A percentile compares a stretch with the other conserved stretches of the same genome.
phyloP scores from a whole-genome alignment of 2,797 vertebrate species.

The Enteromius argenteus region DNA sequence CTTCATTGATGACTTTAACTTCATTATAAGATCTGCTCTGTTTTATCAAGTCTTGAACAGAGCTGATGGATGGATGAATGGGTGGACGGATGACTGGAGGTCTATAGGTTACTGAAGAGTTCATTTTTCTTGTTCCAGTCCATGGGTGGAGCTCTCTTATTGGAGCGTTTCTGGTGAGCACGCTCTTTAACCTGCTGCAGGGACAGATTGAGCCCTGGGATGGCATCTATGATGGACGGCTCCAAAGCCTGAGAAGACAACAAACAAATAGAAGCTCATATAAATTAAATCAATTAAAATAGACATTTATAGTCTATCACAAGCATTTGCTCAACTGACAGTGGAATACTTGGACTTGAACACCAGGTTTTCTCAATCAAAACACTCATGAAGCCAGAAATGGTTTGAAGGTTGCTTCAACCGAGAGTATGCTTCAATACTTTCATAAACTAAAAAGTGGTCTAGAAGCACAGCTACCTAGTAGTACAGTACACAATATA shows the following conservation, averaged over 20 bases:
- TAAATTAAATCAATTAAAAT: too few relatives aligned
- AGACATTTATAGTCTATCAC: too few relatives aligned
- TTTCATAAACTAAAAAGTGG: too few relatives aligned
- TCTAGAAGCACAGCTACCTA: not conserved
- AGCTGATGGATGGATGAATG: not conserved
- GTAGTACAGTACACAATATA: not conserved
- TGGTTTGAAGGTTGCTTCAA: too few relatives aligned
- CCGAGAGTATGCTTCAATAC: too few relatives aligned
- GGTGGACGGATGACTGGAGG: not conserved
- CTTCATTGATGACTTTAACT: slow-evolving; percentile 39
- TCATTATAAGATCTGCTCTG: slow-evolving; percentile 47
- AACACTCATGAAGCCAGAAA: not conserved
- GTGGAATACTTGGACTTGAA: too few relatives aligned
- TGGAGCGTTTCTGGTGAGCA: slow-evolving; percentile 91
- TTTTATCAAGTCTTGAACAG: slow-evolving; percentile 38
- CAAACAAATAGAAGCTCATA: not conserved
- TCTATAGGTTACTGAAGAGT: slow-evolving; percentile 94
- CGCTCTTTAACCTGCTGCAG: slow-evolving; percentile 92
- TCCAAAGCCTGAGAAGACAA: slow-evolving; percentile 61
- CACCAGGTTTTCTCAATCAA: not conserved
- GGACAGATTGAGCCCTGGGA: slow-evolving; percentile 85
- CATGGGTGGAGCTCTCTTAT: slow-evolving; percentile 92
- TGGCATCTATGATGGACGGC: slow-evolving; percentile 52
- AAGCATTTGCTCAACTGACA: not conserved
- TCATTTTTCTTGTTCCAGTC: slow-evolving; percentile 99